Conservation (phyloP, 2,888 invertebrate genomes). For the Aphelenchoides bicaudatus region DNA sequence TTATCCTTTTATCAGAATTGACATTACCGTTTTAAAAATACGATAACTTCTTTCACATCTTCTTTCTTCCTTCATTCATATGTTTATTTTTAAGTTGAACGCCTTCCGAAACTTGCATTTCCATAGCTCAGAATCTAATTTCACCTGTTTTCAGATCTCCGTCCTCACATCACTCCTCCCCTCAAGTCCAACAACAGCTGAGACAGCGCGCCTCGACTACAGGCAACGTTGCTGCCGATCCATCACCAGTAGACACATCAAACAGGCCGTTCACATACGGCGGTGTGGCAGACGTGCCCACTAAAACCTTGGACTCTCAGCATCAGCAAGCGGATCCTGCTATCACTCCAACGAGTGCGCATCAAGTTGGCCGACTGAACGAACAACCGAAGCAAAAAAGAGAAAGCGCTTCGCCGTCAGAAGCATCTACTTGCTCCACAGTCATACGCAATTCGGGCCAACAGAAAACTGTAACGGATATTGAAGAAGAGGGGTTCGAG, state of each 20-base stretch:
- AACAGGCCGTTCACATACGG: not conserved
- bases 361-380: not conserved
- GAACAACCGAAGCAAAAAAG: not conserved
- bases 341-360: not conserved
- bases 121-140: too few species aligned
- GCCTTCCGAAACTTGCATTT: too few species aligned
- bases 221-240: conserved; percentile 3
- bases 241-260: too few species aligned
- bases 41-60: too few species aligned
- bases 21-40: too few species aligned
- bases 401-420: conserved; percentile 1
- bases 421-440: conserved; percentile 10
- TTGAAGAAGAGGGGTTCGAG: too few species aligned
- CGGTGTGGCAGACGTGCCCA: not conserved
- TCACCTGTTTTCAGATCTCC: conserved; percentile 9
- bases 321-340: not conserved
- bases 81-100: too few species aligned
- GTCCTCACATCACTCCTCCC: too few species aligned
- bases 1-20: too few species aligned
- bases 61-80: not conserved
- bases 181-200: too few species aligned
- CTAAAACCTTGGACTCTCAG: too few species aligned
- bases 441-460: too few species aligned
- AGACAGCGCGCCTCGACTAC: conserved; percentile 7
- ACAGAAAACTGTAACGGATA: not conserved